Conservation (phyloP, 2,888 invertebrate genomes). For the Quadroppia sp. region DNA sequence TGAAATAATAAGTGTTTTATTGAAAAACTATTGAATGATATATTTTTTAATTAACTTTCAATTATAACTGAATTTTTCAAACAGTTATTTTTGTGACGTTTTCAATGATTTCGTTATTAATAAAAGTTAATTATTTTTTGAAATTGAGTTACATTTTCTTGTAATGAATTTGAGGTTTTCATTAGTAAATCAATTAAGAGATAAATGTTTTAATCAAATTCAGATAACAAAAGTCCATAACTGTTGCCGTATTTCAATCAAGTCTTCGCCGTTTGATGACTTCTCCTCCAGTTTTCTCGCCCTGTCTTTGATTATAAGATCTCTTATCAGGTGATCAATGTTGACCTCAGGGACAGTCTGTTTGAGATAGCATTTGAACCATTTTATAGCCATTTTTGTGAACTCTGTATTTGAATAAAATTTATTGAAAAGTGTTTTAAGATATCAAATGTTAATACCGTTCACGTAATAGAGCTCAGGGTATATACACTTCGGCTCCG, state of each 20-base stretch:
- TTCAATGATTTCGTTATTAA: too few relatives aligned
- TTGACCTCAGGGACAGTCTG: background rate
- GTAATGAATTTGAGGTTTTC: too few relatives aligned
- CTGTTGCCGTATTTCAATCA: constrained; percentile 17
- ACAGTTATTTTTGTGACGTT: too few relatives aligned
- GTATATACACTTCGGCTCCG: background rate
- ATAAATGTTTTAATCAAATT: background rate
- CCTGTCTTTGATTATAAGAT: constrained; percentile 18
- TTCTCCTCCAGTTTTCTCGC: background rate
- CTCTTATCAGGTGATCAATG: constrained; percentile 32
- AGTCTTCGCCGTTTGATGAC: background rate
- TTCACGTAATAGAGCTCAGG: background rate
- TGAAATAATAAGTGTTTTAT: too few relatives aligned
- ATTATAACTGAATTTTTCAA: too few relatives aligned
- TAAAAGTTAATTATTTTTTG: too few relatives aligned
- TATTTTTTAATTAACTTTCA: too few relatives aligned
- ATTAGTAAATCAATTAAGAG: too few relatives aligned
- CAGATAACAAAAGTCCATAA: background rate
- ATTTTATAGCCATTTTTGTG: constrained; percentile 29
- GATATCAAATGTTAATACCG: background rate
- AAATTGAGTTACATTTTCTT: too few relatives aligned
- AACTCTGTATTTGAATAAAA: constrained; percentile 7
- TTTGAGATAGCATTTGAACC: constrained; percentile 26
- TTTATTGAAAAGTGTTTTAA: background rate
- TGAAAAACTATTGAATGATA: too few relatives aligned